Evolutionary conservation across 1,140 invertebrate species (phyloP), one percentile per base, ranked within the genome.

Genomic region (Tenebrio molitor): DNA sequence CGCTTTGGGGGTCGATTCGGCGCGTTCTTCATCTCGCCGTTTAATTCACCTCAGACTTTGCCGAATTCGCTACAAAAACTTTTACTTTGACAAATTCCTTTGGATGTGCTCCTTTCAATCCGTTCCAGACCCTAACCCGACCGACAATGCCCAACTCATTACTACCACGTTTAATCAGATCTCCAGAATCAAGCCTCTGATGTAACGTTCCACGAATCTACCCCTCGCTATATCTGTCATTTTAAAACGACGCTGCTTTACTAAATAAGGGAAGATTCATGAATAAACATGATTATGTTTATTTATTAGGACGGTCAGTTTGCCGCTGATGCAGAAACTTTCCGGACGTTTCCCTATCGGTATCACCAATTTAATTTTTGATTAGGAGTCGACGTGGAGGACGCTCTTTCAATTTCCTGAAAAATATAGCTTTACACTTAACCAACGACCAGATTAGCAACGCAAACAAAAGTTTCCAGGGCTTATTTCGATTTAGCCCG

Each of bases 381-480:
- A 17, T 15, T 17, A 46, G 10, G 17, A 53, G 16, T n/a, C 19
- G 10, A 53, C 8, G 29, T 12, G 1, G 46, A 53, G 21, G 17
- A 25, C 12, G 6, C 46, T 44, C 42, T 17, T 16, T 23, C 19
- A 23, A 10, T 53, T 53, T 29, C 25, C 5, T n/a, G 19, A 53
- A 53, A 53, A 53, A 53, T 53, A 53, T 53, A 12, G 46, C 46
- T 53, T 53, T 21, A 23, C 46, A 58, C 50, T 14, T 58, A 53
- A 53, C 19, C 46, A 53, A 23, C 19, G 46, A 8, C 46, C 16
- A 58, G 50, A 58, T 58, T 58, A 58, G 50, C 23, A 58, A 58
- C 21, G 23, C 50, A 58, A 58, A 58, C 50, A 58, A 58, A 58
- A 58, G 50, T 58, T 58, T 58, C 12, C 50, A 25, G 50, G 50